These are phyloP conservation scores for Pempheris klunzingeri DNA, from an alignment of 2,797 vertebrate species.

Conservation along the genomic window DNA sequence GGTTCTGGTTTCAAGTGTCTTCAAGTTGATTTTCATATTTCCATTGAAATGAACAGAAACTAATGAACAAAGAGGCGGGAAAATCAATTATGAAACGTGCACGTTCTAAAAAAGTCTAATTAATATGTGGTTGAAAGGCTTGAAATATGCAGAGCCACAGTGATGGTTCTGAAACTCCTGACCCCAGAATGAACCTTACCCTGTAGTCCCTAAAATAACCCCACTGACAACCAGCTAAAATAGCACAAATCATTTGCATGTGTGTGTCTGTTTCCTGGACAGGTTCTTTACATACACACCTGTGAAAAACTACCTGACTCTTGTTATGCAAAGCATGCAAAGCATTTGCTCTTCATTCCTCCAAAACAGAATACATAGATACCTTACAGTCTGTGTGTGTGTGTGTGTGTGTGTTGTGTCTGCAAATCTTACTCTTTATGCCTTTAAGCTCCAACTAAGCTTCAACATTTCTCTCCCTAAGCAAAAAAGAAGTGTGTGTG, in stretches of 20 bases:
- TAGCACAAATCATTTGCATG: slow-evolving; percentile 65
- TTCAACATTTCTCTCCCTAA: slow-evolving; percentile 40
- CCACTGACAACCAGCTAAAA: neutral
- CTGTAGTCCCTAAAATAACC: slow-evolving; percentile 43
- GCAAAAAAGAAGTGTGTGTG: slow-evolving; percentile 54
- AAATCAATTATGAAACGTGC: no score
- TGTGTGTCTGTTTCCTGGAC: slow-evolving; percentile 61
- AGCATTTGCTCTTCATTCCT: slow-evolving; percentile 49
- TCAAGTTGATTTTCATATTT: slow-evolving; percentile 23
- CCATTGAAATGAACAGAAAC: slow-evolving; percentile 1
- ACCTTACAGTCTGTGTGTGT: slow-evolving; percentile 21
- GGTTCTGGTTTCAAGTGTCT: slow-evolving; percentile 26
- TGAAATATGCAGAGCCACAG: neutral
- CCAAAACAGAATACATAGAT: slow-evolving; percentile 63
- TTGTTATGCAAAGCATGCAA: slow-evolving; percentile 80
- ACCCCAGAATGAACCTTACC: slow-evolving; percentile 15
- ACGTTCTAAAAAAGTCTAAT: neutral
- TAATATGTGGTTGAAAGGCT: neutral
- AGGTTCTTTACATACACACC: slow-evolving; percentile 74
- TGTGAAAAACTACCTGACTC: slow-evolving; percentile 75
- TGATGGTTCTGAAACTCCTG: neutral
- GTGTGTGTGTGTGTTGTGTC: slow-evolving; percentile 25
- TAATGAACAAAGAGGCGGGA: neutral
- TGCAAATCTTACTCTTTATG: slow-evolving; percentile 37
- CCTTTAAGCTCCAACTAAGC: slow-evolving; percentile 37